phyloP scores from a whole-genome alignment of 2,888 invertebrate species.

The Drosophila mercatorum region DNA sequence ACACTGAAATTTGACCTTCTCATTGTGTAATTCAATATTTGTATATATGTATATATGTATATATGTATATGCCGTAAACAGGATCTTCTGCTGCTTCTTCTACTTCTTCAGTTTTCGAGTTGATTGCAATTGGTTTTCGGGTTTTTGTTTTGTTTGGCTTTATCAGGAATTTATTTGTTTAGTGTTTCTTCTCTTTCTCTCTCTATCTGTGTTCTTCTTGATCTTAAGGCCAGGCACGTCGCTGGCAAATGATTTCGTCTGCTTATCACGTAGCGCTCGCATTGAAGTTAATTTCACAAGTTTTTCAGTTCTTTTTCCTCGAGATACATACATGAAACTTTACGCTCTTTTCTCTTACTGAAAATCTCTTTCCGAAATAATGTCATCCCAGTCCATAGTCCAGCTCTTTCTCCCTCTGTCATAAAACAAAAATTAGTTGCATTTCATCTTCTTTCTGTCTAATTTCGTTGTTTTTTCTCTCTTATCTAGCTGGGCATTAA shows the following conservation, averaged over 20 bases:
- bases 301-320: slow-evolving; percentile 20
- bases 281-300: slow-evolving; percentile 25
- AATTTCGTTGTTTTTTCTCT: slow-evolving; percentile 7
- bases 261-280: slow-evolving; percentile 66
- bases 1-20: slow-evolving; percentile 42
- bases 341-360: slow-evolving; percentile 11
- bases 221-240: slow-evolving; percentile 65
- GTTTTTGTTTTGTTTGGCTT: slow-evolving; percentile 45
- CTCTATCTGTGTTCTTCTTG: slow-evolving; percentile 9
- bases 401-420: slow-evolving; percentile 18
- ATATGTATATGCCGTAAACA: slow-evolving; percentile 37
- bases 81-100: slow-evolving; percentile 47
- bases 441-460: slow-evolving; percentile 17
- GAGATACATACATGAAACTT: neutral
- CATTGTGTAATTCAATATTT: slow-evolving; percentile 72
- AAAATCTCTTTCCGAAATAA: slow-evolving; percentile 12
- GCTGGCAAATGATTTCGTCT: slow-evolving; percentile 57
- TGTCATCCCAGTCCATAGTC: slow-evolving; percentile 11
- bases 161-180: slow-evolving; percentile 48
- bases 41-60: slow-evolving; percentile 34
- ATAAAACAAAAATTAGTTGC: slow-evolving; percentile 31
- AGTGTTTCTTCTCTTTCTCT: slow-evolving; percentile 14
- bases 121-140: slow-evolving; percentile 55
- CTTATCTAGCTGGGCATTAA: slow-evolving; percentile 51
- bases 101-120: slow-evolving; percentile 33